Conservation (phyloP, 2,113 vertebrate genomes). For the Eira barbara region DNA sequence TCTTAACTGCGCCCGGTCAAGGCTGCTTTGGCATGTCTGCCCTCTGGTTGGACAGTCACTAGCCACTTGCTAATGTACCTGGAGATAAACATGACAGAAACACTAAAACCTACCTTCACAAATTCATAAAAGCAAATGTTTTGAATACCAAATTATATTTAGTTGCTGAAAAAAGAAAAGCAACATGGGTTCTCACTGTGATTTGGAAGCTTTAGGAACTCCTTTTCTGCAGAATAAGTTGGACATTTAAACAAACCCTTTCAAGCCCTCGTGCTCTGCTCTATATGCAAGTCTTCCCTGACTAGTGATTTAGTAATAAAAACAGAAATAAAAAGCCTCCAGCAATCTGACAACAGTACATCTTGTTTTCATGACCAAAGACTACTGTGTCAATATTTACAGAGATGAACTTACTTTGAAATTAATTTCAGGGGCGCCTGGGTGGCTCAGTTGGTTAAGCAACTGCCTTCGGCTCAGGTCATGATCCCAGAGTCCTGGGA, state of each 20-base stretch:
- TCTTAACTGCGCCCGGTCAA: not conserved
- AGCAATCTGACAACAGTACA: not conserved
- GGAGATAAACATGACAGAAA: not conserved
- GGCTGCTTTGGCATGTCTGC: not conserved
- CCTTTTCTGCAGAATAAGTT: not conserved
- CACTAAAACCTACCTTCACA: not conserved
- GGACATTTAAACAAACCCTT: not conserved
- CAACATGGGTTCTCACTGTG: accelerated
- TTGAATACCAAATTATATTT: not conserved
- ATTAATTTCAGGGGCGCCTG: slow-evolving; percentile 31
- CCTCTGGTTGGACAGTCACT: not conserved
- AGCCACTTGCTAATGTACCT: not conserved
- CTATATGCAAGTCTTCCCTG: not conserved
- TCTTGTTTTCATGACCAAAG: slow-evolving; percentile 33
- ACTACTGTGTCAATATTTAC: not conserved
- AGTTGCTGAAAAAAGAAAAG: not conserved
- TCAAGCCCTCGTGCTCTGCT: not conserved
- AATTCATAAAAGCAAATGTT: not conserved
- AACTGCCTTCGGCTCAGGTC: too few species aligned
- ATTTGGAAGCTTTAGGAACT: not conserved
- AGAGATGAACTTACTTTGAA: slow-evolving; percentile 26
- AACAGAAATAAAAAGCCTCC: not conserved
- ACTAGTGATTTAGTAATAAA: not conserved
- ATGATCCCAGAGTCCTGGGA: too few species aligned
- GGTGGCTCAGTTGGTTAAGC: too few species aligned